Conservation (phyloP, 2,113 vertebrate species). For the Glaucomys volans region DNA sequence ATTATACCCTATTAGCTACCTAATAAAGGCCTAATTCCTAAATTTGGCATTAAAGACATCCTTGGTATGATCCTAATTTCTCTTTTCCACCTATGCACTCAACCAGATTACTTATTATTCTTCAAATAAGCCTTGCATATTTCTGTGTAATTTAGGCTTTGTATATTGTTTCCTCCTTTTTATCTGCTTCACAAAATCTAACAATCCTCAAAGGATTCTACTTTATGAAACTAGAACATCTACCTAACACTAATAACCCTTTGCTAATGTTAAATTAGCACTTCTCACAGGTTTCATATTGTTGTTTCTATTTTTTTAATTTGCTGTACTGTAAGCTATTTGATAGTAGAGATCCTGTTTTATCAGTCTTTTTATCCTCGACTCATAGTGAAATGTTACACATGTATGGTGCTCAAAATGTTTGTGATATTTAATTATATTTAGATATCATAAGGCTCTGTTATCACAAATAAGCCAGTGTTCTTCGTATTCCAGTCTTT, state of each 20-base stretch:
- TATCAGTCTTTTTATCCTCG: constrained; percentile 2
- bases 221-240: background rate
- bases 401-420: background rate
- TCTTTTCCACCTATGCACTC: background rate
- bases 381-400: constrained; percentile 16
- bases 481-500: constrained; percentile 4
- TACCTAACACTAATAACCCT: background rate
- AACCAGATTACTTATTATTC: constrained; percentile 29
- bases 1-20: constrained; percentile 28
- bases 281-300: background rate
- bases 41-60: constrained; percentile 20
- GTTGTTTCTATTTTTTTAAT: constrained; percentile 71
- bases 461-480: background rate
- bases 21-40: background rate
- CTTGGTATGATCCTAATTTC: background rate
- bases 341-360: constrained; percentile 42
- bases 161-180: background rate
- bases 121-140: constrained; percentile 21
- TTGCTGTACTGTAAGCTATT: background rate
- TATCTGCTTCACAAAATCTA: constrained; percentile 13
- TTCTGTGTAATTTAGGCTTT: constrained; percentile 39
- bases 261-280: constrained; percentile 39
- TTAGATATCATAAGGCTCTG: constrained; percentile 6
- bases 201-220: background rate
- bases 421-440: constrained; percentile 48